Evolutionary conservation across 2,113 vertebrate species (phyloP).

Genomic region (Tupaia chinensis): DNA sequence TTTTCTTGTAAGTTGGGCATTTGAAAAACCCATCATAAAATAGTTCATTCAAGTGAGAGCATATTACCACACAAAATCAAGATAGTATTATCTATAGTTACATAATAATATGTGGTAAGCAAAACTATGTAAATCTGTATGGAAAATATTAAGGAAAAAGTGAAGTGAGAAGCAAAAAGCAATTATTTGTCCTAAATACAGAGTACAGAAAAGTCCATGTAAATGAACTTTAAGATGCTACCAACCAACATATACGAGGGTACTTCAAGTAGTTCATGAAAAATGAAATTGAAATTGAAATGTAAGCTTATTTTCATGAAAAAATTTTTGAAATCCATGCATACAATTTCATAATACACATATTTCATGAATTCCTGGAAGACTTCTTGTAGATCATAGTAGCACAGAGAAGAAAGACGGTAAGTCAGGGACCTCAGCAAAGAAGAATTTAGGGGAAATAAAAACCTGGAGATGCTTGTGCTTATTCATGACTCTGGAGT

Average conservation of each 20-base stretch:
- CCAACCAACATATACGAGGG: fast-evolving
- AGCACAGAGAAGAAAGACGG: not conserved
- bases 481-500: not conserved
- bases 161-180: not conserved
- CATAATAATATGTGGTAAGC: not conserved
- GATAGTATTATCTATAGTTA: not conserved
- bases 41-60: not conserved
- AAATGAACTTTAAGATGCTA: not conserved
- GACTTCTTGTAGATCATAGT: too few relatives aligned
- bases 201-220: not conserved
- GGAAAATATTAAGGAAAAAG: not conserved
- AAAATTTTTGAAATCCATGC: too few relatives aligned
- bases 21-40: constrained; percentile 10
- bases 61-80: not conserved
- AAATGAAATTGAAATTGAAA: too few relatives aligned
- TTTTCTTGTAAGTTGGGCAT: not conserved
- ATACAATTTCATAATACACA: too few relatives aligned
- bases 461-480: not conserved
- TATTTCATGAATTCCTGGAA: too few relatives aligned
- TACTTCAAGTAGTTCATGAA: too few relatives aligned
- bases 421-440: not conserved
- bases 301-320: too few relatives aligned
- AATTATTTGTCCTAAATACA: not conserved
- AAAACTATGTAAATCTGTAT: not conserved
- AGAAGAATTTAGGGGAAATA: not conserved